Base-by-base conservation (phyloP, 2,888 invertebrate species). In the Nomada flava region DNA sequence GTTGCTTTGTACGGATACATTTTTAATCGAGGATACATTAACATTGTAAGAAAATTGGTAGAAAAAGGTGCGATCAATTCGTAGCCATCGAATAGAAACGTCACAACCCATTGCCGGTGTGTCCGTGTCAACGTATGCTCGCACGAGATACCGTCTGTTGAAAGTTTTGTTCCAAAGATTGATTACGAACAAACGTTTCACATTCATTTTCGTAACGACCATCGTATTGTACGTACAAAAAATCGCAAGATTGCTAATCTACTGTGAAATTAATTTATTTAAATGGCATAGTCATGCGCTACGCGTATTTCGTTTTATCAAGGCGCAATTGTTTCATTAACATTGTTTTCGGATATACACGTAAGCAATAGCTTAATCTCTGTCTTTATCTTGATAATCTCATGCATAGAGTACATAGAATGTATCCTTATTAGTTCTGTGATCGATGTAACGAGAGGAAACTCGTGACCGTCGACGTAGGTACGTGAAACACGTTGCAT, bases 31-130 rank as follows among this genome's bases (percentile, higher is more conserved):
- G 7, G 26, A 50, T 42, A 11, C 10, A 26, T 29, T 59, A 20
- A 55, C 47, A 60, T 59, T 63, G 42, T 60, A 26, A 29, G 20
- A 23, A 71, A 57, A 36, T 50, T 60, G 23, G 42, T 23, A 52
- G 80, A 76, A 76, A 84, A 86, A 83, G 71, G 76, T 77, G 71
- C 75, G 76, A 86, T 85, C 85, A 84, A 79, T 81, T 79, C 77
- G 73, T 10, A 71, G 74, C 80, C 82, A 77, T 80, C 69, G 79
- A 75, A 69, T 75, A 79, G 83, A 74, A 79, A 85, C 83, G 85
- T 86, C 85, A 86, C 57, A 60, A 65, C 63, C 69, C 23, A 68
- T 77, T 57, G 63, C 82, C 84, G 74, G 74, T 52, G 62, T 60
- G 64, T 63, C n/a, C 64, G 72, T 73, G 83, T 71, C 70, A 70